Evolutionary conservation across 2,888 invertebrate genomes (phyloP).

Genomic region (Syritta pipiens): DNA sequence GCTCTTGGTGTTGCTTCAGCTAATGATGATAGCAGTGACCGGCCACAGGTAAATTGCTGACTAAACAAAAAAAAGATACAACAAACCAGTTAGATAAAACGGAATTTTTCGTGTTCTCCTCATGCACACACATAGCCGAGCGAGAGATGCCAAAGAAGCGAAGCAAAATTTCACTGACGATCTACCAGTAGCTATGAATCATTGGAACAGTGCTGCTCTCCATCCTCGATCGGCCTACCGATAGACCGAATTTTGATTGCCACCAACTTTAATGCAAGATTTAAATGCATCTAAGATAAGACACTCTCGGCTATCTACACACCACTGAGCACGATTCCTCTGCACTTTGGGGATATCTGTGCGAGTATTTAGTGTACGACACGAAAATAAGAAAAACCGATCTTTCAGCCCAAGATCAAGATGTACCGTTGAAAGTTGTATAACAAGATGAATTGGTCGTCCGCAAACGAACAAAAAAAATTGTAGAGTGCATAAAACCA

Average conservation of each 20-base stretch:
- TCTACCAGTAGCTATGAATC: constrained; percentile 36
- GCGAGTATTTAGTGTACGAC: neutral
- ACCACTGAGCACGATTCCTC: neutral
- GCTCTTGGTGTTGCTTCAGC: constrained; percentile 59
- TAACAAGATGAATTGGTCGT: constrained; percentile 63
- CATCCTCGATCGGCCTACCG: constrained; percentile 7
- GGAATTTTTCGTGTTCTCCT: constrained; percentile 57
- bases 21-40: constrained; percentile 67
- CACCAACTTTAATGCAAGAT: constrained; percentile 27
- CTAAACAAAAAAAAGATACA: constrained; percentile 23
- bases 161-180: constrained; percentile 56
- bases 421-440: constrained; percentile 61
- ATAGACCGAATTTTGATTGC: constrained; percentile 35
- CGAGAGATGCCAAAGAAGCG: neutral
- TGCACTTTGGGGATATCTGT: neutral
- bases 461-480: constrained; percentile 15
- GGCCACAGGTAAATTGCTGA: constrained; percentile 63
- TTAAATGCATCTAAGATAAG: constrained; percentile 50
- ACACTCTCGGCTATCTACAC: neutral
- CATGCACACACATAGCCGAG: neutral
- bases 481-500: constrained; percentile 32
- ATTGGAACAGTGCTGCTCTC: constrained; percentile 22
- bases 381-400: constrained; percentile 10
- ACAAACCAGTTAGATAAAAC: constrained; percentile 66
- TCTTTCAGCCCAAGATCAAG: constrained; percentile 35